These are phyloP conservation scores for Tetanocera ferruginea DNA, from an alignment of 2,888 invertebrate genomes.

Conservation along the genomic window DNA sequence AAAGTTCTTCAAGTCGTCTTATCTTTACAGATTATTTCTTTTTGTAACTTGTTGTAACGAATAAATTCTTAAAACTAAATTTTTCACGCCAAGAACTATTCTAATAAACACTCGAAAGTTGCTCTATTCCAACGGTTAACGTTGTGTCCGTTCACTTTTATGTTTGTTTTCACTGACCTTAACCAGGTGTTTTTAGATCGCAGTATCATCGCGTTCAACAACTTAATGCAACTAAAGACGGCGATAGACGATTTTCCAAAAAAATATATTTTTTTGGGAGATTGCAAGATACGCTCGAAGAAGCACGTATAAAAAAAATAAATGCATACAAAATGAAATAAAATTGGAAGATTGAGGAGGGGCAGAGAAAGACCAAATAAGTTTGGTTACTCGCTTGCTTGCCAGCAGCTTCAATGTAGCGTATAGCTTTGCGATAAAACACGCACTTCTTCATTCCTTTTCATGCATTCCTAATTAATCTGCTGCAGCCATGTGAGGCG, in stretches of 20 bases:
- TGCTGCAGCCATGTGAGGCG: constrained; percentile 11
- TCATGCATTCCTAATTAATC: constrained; percentile 21
- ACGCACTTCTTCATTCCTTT: constrained; percentile 19
- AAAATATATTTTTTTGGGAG: constrained; percentile 17
- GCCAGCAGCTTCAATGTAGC: background rate
- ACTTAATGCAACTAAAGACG: constrained; percentile 59
- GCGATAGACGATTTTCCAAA: constrained; percentile 35
- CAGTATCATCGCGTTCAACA: constrained; percentile 61
- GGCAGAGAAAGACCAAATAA: background rate
- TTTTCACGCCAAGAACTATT: background rate
- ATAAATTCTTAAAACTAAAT: background rate
- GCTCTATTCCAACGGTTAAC: background rate
- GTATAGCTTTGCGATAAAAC: constrained; percentile 9
- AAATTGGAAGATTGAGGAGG: background rate
- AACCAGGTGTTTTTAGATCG: constrained; percentile 61
- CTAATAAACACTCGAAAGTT: background rate
- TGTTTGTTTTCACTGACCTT: constrained; percentile 53
- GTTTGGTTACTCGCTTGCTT: background rate
- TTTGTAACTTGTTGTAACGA: too few relatives aligned
- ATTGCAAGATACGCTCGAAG: constrained; percentile 21
- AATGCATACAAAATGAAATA: background rate
- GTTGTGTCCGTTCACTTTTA: too few relatives aligned
- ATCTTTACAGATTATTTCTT: too few relatives aligned
- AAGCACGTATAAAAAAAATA: constrained; percentile 1
- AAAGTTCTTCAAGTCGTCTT: too few relatives aligned